These are phyloP conservation scores for Nannobrachium achirus DNA, from an alignment of 2,113 vertebrate genomes.

Conservation along the genomic window DNA sequence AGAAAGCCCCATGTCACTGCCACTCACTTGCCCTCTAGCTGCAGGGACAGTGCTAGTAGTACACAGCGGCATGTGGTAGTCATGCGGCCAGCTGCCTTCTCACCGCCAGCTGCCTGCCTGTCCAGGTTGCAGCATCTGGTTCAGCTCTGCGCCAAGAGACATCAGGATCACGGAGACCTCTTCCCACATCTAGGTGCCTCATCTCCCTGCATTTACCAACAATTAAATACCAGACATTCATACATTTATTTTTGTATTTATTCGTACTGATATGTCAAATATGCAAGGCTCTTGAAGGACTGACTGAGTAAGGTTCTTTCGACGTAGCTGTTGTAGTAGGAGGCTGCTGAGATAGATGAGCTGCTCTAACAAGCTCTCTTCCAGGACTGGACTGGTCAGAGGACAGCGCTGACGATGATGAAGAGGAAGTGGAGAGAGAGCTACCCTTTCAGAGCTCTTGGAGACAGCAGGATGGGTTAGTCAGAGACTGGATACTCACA, in stretches of 20 bases:
- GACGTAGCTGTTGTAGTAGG: background rate
- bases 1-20: conserved; percentile 87
- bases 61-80: conserved; percentile 86
- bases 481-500: conserved; percentile 24
- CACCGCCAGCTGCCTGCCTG: conserved; percentile 89
- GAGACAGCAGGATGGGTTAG: conserved; percentile 79
- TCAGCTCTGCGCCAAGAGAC: conserved; percentile 92
- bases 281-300: conserved; percentile 6
- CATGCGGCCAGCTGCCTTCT: conserved; percentile 91
- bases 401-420: conserved; percentile 92
- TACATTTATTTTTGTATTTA: background rate
- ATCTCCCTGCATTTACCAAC: conserved; percentile 6
- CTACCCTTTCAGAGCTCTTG: conserved; percentile 86
- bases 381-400: conserved; percentile 98
- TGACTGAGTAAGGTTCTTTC: background rate
- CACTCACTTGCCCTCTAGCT: conserved; percentile 59
- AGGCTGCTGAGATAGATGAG: conserved; percentile 3
- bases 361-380: conserved; percentile 53
- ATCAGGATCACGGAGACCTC: conserved; percentile 90
- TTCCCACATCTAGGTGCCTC: conserved; percentile 94
- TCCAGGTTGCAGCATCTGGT: conserved; percentile 94
- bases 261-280: background rate
- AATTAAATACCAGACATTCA: background rate
- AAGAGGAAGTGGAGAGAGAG: conserved; percentile 85
- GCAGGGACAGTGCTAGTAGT: conserved; percentile 62